Base-by-base conservation (phyloP, 1,140 invertebrate species). In the Armadillidium nasatum region DNA sequence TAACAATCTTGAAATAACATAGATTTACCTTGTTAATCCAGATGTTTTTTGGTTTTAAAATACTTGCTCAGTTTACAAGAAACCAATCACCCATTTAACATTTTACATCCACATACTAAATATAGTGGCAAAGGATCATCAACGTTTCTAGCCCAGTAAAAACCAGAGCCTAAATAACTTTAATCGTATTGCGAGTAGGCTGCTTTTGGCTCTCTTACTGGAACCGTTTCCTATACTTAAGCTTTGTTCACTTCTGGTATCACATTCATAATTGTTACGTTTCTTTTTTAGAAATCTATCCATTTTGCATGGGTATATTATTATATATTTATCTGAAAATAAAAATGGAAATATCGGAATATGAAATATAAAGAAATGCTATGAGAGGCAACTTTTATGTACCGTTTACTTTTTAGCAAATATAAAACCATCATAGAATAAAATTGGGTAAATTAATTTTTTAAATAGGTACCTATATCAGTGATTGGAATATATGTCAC, bases 151-250 rank as follows among this genome's bases (percentile, higher is more conserved):
- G n/a, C 9, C 2, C 23, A 71, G 9, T 22, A 19, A n/a, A 71
- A 71, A 3, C 23, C n/a, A 1, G 9, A 19, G n/a, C 22, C 11
- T 15, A 22, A 23, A 15, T 71, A 22, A 33, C 13, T 33, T 33
- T 1, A 1, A 3, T 15, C 21, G 69, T 22, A 22, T 33, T 33
- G 33, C 33, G 33, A 33, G 33, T 33, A 33, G 33, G 33, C 33
- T 6, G 33, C 33, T 4, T 71, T 71, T 71, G 13, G 69, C 23
- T 71, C 22, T 71, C 69, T 71, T 71, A 71, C 69, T 71, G 69
- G 9, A 71, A 71, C 23, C 4, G 33, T 44, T 71, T 71, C 33
- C 9, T 44, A 9, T 22, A 3, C 13, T 66, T 71, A 22, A 71
- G 69, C 23, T 71, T 71, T 71, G 69, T 22, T 71, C 13, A 71